phyloP scores from a whole-genome alignment of 1,140 invertebrate species.

The Drosophila aff. region DNA sequence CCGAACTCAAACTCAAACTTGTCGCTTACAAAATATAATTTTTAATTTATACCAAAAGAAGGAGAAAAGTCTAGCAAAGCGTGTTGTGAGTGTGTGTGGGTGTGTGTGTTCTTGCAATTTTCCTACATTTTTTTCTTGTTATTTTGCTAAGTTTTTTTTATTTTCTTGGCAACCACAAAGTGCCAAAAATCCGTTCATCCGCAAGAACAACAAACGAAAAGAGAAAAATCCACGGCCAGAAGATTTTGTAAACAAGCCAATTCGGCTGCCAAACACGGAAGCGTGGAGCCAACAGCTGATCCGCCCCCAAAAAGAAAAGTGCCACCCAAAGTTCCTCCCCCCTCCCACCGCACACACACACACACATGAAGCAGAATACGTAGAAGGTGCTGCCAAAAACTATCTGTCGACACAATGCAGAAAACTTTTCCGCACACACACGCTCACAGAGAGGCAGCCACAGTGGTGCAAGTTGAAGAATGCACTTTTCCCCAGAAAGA shows the following conservation, averaged over 20 bases:
- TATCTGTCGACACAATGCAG: constrained; percentile 58
- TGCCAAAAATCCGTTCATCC: constrained; percentile 23
- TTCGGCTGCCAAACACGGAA: constrained; percentile 49
- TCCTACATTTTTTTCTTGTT: background rate
- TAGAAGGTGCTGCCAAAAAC: constrained; percentile 54
- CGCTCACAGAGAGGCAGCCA: background rate
- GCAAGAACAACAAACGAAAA: constrained; percentile 2
- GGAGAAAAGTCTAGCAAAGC: background rate
- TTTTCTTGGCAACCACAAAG: constrained; percentile 30
- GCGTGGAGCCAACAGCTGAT: constrained; percentile 64
- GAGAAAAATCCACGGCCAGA: constrained; percentile 10
- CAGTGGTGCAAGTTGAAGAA: constrained; percentile 18
- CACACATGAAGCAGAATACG: background rate
- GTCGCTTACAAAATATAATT: constrained; percentile 41
- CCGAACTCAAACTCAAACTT: constrained; percentile 61
- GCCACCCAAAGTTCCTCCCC: background rate
- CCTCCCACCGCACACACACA: constrained; percentile 14
- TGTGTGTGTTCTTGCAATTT: constrained; percentile 16
- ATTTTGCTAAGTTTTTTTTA: constrained; percentile 1
- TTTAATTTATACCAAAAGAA: constrained; percentile 29
- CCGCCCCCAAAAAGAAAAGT: constrained; percentile 7
- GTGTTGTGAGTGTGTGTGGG: constrained; percentile 1
- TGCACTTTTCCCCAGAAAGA: constrained; percentile 1
- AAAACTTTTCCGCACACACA: constrained; percentile 31
- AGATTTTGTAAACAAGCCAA: constrained; percentile 75